Base-by-base conservation (phyloP, 2,113 vertebrate genomes). In the Podocnemis expansa region DNA sequence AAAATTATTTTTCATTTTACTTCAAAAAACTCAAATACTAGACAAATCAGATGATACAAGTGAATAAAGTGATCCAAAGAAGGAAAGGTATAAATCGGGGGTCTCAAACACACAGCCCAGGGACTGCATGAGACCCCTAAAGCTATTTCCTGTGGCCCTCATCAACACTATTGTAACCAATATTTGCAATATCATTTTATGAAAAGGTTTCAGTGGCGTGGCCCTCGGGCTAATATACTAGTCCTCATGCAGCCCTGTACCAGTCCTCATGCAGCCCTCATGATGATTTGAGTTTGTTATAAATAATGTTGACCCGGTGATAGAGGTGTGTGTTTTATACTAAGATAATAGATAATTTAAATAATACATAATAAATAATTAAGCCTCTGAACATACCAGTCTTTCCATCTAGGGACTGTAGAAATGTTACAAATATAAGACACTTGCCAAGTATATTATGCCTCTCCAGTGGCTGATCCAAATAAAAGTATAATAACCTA, bases 261-360 rank as follows among this genome's bases (percentile, higher is more conserved):
- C n/a, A n/a, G n/a, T n/a, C n/a, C n/a, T n/a, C n/a, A n/a, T n/a
- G n/a, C n/a, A n/a, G n/a, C n/a, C n/a, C n/a, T n/a, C n/a, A n/a
- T n/a, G n/a, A n/a, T n/a, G n/a, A n/a, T n/a, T n/a, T n/a, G n/a
- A n/a, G n/a, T n/a, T n/a, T n/a, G n/a, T n/a, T n/a, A n/a, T n/a
- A n/a, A 81, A 56, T 70, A 70, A 70, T 81, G 25, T 27, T 13
- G 54, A 27, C 24, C 38, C 43, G n/a, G 24, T 81, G 38, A 56
- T 16, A 41, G 5, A 6, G 38, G 24, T 43, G 8, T 81, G 92
- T 88, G 82, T 88, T 12, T 55, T 10, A 34, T 45, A 88, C 21
- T 47, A 93, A 60, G 49, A 8, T 55, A 22, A 82, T 90, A 88
- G 95, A 94, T 92, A 80, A 88, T 88, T 95, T 76, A 94, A 51